Evolutionary conservation across 2,113 vertebrate genomes (phyloP), one percentile per base, ranked within the genome.

Genomic region (Cavia aperea): DNA sequence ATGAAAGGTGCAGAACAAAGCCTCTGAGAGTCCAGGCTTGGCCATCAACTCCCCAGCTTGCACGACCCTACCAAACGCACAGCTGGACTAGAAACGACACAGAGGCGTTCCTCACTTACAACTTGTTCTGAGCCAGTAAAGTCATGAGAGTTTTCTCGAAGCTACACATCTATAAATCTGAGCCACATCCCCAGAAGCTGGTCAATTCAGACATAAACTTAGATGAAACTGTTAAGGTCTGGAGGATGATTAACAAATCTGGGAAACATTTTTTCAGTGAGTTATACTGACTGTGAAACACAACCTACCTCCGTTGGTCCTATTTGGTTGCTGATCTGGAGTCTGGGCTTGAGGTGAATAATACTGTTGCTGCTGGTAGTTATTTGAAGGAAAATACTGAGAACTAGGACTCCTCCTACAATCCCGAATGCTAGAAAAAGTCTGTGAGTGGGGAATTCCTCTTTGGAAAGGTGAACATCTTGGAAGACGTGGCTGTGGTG

Each of bases 351-450:
- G 98, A 96, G 98, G 93, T 92, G 98, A 97, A 87, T 97, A 98
- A 97, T 97, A 98, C 96, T 98, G 98, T 62, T 93, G 96, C 73
- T 98, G 97, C 58, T 98, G 98, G 70, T 97, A 98, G 94, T 97
- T 97, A 95, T 97, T 98, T 77, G 98, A 98, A 95, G 98, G 98
- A 90, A 99, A 98, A 96, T 98, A 98, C 33, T 98, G 98, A 78
- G 98, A 98, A 84, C 97, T 97, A 13, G 98, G 98, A 97, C 97
- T 98, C 97, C 98, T 98, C 90, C 98, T 98, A 96, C 98, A 99
- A 89, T 99, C 99, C 95, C 99, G 98, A 92, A 99, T 98, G 97
- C 98, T 99, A 95, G 99, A 99, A 97, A 99, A 99, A 97, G 98
- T 99, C 97, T 99, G 98, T 81, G 99, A 99, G 95, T 99, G 99